Evolutionary conservation across 2,113 vertebrate genomes (phyloP), one percentile per base, ranked within the genome.

Genomic region (Eubucco bourcierii): DNA sequence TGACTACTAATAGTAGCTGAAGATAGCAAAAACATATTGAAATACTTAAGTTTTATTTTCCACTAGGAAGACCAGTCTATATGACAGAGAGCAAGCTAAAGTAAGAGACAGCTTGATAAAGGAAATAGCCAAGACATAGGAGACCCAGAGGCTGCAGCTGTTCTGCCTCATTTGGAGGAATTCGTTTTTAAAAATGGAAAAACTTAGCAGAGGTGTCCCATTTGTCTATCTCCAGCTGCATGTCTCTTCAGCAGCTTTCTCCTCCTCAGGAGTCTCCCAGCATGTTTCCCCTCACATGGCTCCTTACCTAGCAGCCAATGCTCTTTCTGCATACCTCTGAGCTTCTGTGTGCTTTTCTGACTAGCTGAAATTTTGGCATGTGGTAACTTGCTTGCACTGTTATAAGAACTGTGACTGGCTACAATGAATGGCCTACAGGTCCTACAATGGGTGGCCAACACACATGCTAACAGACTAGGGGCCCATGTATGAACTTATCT

Each of bases 281-380:
- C 3, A 2, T 10, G 24, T 59, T 53, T 89, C 21, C 47, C 12
- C 29, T 44, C 23, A 0, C 2, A 4, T 18, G 18, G 27, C 39
- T 84, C 44, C 74, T 53, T 64, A 28, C 63, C 13, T 19, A 41
- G 21, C 21, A 7, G 65, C 17, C 15, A 8, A 4, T 41, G 53
- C 33, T 68, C 14, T 33, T 10, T 25, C 58, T 28, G 16, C 16
- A 1, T 4, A 0, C 0, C 4, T 13, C 23, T 21, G 53, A 64
- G 53, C 52, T 0, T 3, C 33, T 0, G 0, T 3, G 28, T 28
- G 52, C 52, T 66, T 6, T 61, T 28, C 33, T 5, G 59, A 2
- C 15, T 15, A 29, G 52, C 56, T 25, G 46, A 28, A 14, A 14
- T 10, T 53, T 4, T 74, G 55, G 34, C 64, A 12, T 4, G 0